Evolutionary conservation across 2,797 vertebrate genomes (phyloP), one percentile per base, ranked within the genome.

Genomic region (Melanotaenia parkinsoni): DNA sequence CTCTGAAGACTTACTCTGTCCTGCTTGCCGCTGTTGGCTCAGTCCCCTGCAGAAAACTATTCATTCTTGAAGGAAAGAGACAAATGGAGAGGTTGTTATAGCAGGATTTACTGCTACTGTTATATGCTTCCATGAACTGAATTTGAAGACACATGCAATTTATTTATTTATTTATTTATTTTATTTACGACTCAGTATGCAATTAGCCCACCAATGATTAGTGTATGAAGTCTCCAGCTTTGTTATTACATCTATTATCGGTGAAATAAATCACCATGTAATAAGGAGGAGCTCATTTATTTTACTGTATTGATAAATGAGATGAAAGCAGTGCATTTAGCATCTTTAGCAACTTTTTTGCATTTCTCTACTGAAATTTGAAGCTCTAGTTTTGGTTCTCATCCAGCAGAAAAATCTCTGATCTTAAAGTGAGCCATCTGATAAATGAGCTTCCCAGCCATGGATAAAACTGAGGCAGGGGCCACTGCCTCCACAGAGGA

Each of bases 1-100:
- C 79, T 76, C 13, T 2, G 74, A 81, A 68, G 72, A 90, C 97
- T 97, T 96, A 99, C 97, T 95, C 94, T 83, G 95, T 93, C 77
- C 95, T 94, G 92, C 91, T 79, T 66, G 95, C 94, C 89, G 95
- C 93, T 87, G 95, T 79, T 70, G 95, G 93, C 93, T 98, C 97
- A 50, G 94, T 89, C 90, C 97, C 98, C 92, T 95, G 96, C 90
- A 98, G 96, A 92, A 99, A 97, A 90, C 96, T 98, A 94, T 95
- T 96, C 90, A 96, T 82, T 95, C 97, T 99, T 76, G 67, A 87
- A 93, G 5, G 68, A 69, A 61, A 66, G 61, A 63, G 30, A 57
- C 63, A 75, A 51, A 62, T 30, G n/a, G 24, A 70, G 61, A 57
- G 54, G 54, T 47, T 50, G 77, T 85, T 72, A 72, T 60, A 76